Conservation (phyloP, 2,797 vertebrate genomes). For the Phyllotis vaccarum region DNA sequence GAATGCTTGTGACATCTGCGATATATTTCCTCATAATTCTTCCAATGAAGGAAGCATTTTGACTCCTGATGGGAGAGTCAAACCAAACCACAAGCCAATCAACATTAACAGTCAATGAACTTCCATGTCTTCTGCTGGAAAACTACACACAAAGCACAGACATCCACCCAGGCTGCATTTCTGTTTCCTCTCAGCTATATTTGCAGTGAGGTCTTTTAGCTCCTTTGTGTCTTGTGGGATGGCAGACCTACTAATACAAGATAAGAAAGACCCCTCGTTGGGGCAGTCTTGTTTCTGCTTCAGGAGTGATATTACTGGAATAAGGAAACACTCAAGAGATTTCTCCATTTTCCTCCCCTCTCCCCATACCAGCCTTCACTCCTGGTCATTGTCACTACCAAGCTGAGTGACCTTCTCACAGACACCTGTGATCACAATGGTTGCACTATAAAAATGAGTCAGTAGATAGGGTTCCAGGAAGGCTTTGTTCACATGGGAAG, state of each 20-base stretch:
- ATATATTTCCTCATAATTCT: neutral
- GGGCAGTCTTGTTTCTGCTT: neutral
- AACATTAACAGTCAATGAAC: neutral
- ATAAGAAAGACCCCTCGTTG: neutral
- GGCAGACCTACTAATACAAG: neutral
- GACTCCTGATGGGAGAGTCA: neutral
- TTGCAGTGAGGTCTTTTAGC: conserved; percentile 5
- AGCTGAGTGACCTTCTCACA: neutral
- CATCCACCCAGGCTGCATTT: neutral
- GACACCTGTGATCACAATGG: neutral
- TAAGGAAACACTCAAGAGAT: neutral
- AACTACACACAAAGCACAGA: neutral
- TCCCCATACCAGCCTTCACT: neutral
- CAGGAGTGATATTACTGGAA: neutral
- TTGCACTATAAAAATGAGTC: neutral
- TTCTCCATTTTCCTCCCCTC: neutral
- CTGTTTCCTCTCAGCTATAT: neutral
- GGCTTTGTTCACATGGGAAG: neutral
- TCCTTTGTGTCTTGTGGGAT: neutral
- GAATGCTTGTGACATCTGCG: conserved; percentile 32
- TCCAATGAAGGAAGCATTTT: neutral
- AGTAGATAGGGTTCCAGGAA: neutral
- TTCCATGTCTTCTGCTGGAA: neutral
- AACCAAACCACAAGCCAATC: neutral
- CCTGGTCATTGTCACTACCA: neutral